A percentile compares a stretch with the other conserved stretches of the same genome.
Conservation (phyloP, 2,797 vertebrate genomes). For the Hylomyscus alleni region DNA sequence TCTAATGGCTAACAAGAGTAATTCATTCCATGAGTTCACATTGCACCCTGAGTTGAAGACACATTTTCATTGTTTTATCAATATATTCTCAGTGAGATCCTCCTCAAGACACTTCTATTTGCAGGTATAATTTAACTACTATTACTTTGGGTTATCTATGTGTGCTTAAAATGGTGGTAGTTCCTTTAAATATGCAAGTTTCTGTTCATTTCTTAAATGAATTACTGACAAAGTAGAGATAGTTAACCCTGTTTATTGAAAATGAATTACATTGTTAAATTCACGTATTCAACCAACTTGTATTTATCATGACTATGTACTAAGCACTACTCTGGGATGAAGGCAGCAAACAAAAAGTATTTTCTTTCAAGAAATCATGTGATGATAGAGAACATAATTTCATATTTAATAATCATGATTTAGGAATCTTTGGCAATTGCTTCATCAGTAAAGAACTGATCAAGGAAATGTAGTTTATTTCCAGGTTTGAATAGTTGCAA, state of each 20-base stretch:
- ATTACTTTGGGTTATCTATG: neutral
- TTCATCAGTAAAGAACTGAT: too few relatives aligned
- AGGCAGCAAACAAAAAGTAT: too few relatives aligned
- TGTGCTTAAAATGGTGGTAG: neutral
- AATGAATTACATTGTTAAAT: neutral
- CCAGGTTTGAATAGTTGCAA: too few relatives aligned
- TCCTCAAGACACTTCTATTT: neutral
- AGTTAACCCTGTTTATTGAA: neutral
- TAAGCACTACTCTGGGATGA: neutral
- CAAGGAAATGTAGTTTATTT: too few relatives aligned
- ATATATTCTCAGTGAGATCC: neutral
- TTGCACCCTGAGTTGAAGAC: neutral
- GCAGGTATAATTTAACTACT: neutral
- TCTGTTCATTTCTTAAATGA: neutral
- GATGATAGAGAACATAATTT: too few relatives aligned
- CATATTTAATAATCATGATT: too few relatives aligned
- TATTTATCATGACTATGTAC: neutral
- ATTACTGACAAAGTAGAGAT: neutral
- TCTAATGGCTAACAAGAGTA: neutral
- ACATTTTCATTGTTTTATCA: constrained; percentile 17
- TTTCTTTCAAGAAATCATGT: too few relatives aligned
- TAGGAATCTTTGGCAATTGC: too few relatives aligned
- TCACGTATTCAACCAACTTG: neutral
- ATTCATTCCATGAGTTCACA: neutral
- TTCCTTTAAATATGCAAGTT: neutral